These are phyloP conservation scores for Tenualosa thibaudeaui DNA, from an alignment of 2,797 vertebrate species.

Conservation along the genomic window DNA sequence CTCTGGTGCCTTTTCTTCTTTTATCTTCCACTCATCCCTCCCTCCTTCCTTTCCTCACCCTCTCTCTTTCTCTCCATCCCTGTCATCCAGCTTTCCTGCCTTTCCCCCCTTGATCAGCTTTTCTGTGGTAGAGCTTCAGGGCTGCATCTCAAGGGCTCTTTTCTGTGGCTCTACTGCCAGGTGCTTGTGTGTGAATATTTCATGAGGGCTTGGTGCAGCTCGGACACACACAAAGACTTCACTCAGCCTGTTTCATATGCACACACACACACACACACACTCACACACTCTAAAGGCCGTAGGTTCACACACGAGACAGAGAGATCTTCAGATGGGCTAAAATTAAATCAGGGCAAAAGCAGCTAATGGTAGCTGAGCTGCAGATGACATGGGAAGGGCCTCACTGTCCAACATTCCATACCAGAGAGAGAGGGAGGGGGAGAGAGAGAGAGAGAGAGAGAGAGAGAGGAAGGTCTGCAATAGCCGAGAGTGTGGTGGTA, in stretches of 20 bases:
- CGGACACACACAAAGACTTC: constrained; percentile 62
- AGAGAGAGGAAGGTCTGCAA: constrained; percentile 51
- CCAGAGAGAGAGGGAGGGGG: constrained; percentile 35
- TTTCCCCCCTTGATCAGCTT: not conserved
- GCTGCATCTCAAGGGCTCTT: not conserved
- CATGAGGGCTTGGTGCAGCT: constrained; percentile 64
- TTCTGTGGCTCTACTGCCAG: constrained; percentile 57
- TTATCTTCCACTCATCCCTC: not conserved
- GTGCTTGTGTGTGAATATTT: constrained; percentile 75
- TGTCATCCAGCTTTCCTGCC: constrained; percentile 7
- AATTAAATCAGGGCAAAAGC: constrained; percentile 73
- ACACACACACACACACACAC: not conserved
- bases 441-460: not conserved
- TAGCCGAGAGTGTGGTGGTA: constrained; percentile 19
- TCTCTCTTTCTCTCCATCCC: constrained; percentile 28
- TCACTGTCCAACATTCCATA: constrained; percentile 66
- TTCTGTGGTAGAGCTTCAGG: not conserved
- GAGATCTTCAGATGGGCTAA: constrained; percentile 69
- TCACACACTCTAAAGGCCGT: constrained; percentile 62
- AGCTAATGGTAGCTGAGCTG: constrained; percentile 53
- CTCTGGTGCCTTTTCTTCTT: constrained; percentile 20
- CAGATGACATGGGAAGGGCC: constrained; percentile 60
- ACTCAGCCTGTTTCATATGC: constrained; percentile 51
- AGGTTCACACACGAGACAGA: constrained; percentile 64
- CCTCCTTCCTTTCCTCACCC: not conserved